Evolutionary conservation across 1,140 invertebrate species (phyloP), one percentile per base, ranked within the genome.

Genomic region (Pogonognathellus flavescens): DNA sequence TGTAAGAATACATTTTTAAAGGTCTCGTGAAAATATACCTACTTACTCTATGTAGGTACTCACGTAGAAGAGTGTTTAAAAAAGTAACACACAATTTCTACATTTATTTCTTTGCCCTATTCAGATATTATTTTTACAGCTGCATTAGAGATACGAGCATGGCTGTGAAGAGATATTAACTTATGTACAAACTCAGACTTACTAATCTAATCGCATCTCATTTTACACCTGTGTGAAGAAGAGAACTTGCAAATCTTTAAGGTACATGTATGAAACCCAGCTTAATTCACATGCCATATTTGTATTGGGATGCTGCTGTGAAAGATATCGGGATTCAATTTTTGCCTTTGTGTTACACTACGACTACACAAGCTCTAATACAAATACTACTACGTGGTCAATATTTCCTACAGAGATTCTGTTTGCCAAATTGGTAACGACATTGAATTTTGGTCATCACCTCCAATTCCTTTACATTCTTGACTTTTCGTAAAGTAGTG

Each of bases 371-470:
- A 59, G n/a, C 1, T 59, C 3, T 59, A 16, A 16, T 59, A 60
- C 18, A 10, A 20, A 18, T 9, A 20, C n/a, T 55, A 55, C 11
- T 14, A 16, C 10, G 13, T 59, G 55, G 55, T 41, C 31, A 41
- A 60, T 60, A 20, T 20, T 60, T 25, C 22, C 62, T 66, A 25
- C 20, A 25, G 22, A 25, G 22, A 31, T 25, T 66, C 20, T 25
- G 5, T 66, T 66, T 22, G 10, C 9, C 13, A 66, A 25, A 25
- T 66, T 66, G 62, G 62, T 20, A 66, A 66, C 25, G 62, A 66
- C 62, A 66, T 31, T 66, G 62, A 66, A 76, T 76, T 76, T 76
- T 76, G 70, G 31, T 76, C 62, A 14, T 66, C 31, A 66, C 10
- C 62, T 66, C 20, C 11, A 66, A 66, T 66, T 25, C 62, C 62